Evolutionary conservation across 1,140 invertebrate species (phyloP), one percentile per base, ranked within the genome.

Genomic region (Cydia fagiglandana): DNA sequence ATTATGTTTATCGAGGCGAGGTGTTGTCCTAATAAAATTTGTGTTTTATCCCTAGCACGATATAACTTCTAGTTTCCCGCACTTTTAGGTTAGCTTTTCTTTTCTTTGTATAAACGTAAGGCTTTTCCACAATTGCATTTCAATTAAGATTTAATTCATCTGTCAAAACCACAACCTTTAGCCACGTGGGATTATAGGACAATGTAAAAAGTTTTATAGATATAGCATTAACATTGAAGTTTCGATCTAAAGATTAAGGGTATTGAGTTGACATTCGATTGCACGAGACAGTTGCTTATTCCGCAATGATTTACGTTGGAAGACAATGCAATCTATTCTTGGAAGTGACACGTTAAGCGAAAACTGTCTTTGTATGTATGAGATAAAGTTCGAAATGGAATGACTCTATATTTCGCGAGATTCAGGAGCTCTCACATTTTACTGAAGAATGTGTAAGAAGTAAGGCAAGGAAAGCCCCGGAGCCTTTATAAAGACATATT

Each of bases 401-500:
- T 4, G 12, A 13, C 45, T 10, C 10, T 47, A 13, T 56, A 80
- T 61, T 77, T 76, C 83, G 86, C 85, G 83, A 13, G 45, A 47
- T 85, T 84, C 87, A 89, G 87, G 85, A 86, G 84, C 84, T 86
- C 83, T 88, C 85, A 84, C 88, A 91, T 91, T 92, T 92, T 88
- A 92, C 86, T 92, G 89, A 90, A 92, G 90, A 91, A 89, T 92
- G 88, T 92, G 88, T 87, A 91, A 90, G 90, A 88, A 89, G 86
- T 89, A 88, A 88, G 87, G 86, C 86, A 88, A 82, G 86, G 86
- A 91, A 91, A 91, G 88, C 89, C 88, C 80, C 81, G 84, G 85
- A 89, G 90, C 85, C 86, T 82, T 91, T 92, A 91, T 91, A 92
- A 91, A 92, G 90, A 92, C 89, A 90, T 91, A 92, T 92, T 92